Evolutionary conservation across 1,140 invertebrate species (phyloP).

Genomic region (Drosophila persimilis): DNA sequence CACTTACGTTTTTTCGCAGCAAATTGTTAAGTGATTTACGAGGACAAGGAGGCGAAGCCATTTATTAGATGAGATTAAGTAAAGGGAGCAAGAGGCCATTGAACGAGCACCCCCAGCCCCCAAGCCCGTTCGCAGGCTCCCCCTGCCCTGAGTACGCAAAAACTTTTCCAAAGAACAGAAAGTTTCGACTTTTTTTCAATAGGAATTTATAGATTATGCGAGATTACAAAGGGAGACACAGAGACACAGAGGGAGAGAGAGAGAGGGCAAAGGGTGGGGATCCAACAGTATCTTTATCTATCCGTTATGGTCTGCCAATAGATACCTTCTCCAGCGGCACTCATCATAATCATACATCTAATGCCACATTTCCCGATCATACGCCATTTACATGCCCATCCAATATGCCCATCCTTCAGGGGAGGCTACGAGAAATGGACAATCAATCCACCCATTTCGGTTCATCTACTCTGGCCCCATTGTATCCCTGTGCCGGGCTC

Average conservation of each 20-base stretch:
- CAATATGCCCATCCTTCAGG: slow-evolving; percentile 13
- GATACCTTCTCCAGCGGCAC: too few species aligned
- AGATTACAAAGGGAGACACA: slow-evolving; percentile 61
- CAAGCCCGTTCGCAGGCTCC: too few species aligned
- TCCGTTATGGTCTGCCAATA: too few species aligned
- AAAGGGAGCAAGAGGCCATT: slow-evolving; percentile 65
- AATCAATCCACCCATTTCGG: slow-evolving; percentile 38
- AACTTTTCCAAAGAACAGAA: slow-evolving; percentile 53
- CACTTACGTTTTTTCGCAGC: slow-evolving; percentile 65
- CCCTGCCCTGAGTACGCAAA: slow-evolving; percentile 23
- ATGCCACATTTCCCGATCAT: slow-evolving; percentile 3
- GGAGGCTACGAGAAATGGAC: slow-evolving; percentile 10
- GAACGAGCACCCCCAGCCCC: background rate
- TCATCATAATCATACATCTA: slow-evolving; percentile 6
- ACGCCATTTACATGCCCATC: slow-evolving; percentile 28
- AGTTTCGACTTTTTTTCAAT: slow-evolving; percentile 53
- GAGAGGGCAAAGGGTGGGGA: background rate
- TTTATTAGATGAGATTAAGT: slow-evolving; percentile 82
- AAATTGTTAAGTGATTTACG: slow-evolving; percentile 83
- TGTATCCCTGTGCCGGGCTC: slow-evolving; percentile 13
- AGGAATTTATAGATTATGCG: slow-evolving; percentile 69
- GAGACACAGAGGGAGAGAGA: slow-evolving; percentile 38
- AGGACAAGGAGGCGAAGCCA: slow-evolving; percentile 80
- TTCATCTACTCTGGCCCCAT: slow-evolving; percentile 7
- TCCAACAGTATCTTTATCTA: too few species aligned